A percentile compares a stretch with the other conserved stretches of the same genome.
phyloP scores from a whole-genome alignment of 2,113 vertebrate genomes.

The Isurus oxyrinchus region DNA sequence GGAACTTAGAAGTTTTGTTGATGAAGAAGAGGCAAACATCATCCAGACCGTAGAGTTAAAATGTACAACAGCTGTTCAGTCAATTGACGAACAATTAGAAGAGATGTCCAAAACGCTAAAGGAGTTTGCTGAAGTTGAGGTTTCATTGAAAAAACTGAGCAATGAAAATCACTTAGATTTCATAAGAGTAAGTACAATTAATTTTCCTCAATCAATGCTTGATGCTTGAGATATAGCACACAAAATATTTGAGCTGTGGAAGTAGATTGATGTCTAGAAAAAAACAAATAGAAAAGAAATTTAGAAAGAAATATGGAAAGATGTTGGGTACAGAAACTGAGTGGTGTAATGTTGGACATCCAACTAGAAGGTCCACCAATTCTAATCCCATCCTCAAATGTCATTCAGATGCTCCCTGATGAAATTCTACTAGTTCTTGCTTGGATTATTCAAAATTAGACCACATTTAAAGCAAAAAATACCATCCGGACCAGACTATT shows the following conservation, averaged over 20 bases:
- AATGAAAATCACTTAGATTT: constrained; percentile 63
- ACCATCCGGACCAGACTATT: not conserved
- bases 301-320: not conserved
- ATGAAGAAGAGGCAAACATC: constrained; percentile 68
- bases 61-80: constrained; percentile 55
- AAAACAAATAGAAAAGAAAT: not conserved
- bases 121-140: constrained; percentile 56
- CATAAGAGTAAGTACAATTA: constrained; percentile 52
- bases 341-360: not conserved
- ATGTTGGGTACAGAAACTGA: not conserved
- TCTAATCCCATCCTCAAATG: not conserved
- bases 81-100: constrained; percentile 66
- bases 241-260: not conserved
- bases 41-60: constrained; percentile 59
- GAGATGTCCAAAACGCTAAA: constrained; percentile 53
- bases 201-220: not conserved
- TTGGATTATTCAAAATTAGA: not conserved
- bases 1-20: constrained; percentile 65
- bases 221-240: not conserved
- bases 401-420: not conserved
- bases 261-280: not conserved
- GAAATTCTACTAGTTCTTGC: not conserved
- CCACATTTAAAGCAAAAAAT: not conserved
- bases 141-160: constrained; percentile 56
- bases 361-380: not conserved